Base-by-base conservation (phyloP, 2,888 invertebrate genomes). In the Cremastinae sp. region DNA sequence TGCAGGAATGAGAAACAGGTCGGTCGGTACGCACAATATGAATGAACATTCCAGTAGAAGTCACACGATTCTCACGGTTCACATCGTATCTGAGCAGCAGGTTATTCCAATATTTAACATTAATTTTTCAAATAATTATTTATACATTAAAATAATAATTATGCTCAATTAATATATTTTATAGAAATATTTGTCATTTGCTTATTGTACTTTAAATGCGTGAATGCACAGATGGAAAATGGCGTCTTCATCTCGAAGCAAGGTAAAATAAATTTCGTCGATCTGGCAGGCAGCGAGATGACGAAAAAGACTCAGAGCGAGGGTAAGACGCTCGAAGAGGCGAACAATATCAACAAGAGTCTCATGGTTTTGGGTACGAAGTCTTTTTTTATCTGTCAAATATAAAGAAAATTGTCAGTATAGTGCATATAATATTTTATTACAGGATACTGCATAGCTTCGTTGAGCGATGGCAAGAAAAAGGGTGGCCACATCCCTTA, bases 261-360 rank as follows among this genome's bases (percentile, higher is more conserved):
- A 84, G 98, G 98, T 22, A 98, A 98, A 91, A 94, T 98, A 68
- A 97, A 97, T 91, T 97, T 98, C 89, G 98, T 98, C 5, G 98
- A 98, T 90, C 91, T 98, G 74, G 98, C 98, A 0, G 98, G 98
- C n/a, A 97, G 97, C 85, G 98, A 98, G 91, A 96, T 98, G 93
- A 97, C 97, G 2, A 98, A 97, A 87, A 95, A 95, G 88, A 98
- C 96, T 0, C 93, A 94, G 82, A 96, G 95, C 87, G 95, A 94
- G 84, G 97, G 95, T 59, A 96, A 95, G 90, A 97, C 96, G 0
- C 90, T 97, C 79, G 96, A 96, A 86, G 98, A 98, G 88, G 97
- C 98, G 0, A 98, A 98, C 87, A 98, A 98, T 89, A 98, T 98
- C 80, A 98, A 98, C 88, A 96, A 97, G 88, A 98, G 97, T 86